Conservation (phyloP, 2,113 vertebrate genomes). For the Brienomyrus brachyistius region DNA sequence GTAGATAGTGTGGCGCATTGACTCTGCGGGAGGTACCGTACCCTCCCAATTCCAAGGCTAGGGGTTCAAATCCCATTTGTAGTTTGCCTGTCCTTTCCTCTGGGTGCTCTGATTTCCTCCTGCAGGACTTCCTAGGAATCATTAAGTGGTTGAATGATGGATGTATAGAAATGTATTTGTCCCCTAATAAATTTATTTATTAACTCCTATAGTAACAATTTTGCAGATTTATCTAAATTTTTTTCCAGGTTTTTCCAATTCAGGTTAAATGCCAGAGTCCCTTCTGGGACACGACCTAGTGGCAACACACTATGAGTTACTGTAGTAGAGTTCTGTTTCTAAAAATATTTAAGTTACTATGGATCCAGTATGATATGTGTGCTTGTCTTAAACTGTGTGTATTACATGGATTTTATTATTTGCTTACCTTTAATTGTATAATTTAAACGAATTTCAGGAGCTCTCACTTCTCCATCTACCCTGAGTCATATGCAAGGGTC, state of each 20-base stretch:
- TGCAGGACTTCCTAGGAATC: background rate
- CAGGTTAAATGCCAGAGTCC: background rate
- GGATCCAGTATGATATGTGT: background rate
- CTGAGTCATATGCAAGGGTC: slow-evolving; percentile 81
- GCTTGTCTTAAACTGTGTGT: background rate
- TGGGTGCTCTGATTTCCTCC: background rate
- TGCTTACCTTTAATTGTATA: background rate
- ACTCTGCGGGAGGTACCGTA: background rate
- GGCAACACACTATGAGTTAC: background rate
- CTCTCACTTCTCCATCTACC: slow-evolving; percentile 70
- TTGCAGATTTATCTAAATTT: background rate
- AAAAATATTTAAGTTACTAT: background rate
- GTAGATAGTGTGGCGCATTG: too few relatives aligned
- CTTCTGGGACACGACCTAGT: background rate
- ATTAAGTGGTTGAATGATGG: background rate
- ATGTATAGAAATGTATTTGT: background rate
- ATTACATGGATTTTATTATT: background rate
- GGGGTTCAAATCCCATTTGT: background rate
- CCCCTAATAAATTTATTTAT: too few relatives aligned
- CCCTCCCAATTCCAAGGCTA: background rate
- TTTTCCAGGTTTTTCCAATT: background rate
- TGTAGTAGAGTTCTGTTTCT: background rate
- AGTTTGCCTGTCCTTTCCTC: background rate
- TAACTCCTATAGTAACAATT: background rate
- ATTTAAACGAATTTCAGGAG: slow-evolving; percentile 59